Conservation (phyloP, 2,113 vertebrate species). For the Nesoenas mayeri region DNA sequence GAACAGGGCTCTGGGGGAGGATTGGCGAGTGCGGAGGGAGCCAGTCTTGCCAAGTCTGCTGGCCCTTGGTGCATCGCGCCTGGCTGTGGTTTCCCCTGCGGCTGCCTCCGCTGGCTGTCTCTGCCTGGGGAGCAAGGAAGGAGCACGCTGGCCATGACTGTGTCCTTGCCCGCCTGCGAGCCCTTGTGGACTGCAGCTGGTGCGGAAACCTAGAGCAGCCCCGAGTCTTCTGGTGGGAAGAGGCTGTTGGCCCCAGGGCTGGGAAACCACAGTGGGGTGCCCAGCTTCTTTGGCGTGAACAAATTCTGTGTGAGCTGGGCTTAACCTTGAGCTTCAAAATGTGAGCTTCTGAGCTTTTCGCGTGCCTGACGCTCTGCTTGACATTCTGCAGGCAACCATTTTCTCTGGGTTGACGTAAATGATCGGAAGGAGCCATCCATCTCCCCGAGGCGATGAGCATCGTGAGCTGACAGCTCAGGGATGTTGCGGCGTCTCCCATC, state of each 20-base stretch:
- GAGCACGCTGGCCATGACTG: background rate
- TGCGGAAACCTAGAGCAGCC: background rate
- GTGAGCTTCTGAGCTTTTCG: background rate
- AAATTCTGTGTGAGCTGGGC: background rate
- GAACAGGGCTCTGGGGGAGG: rapidly evolving
- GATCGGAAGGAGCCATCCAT: background rate
- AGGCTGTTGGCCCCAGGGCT: background rate
- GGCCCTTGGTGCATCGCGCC: background rate
- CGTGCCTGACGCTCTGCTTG: background rate
- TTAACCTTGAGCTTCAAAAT: background rate
- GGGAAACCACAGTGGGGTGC: background rate
- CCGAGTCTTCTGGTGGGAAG: background rate
- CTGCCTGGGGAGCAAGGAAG: background rate
- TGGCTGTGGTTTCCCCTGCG: background rate
- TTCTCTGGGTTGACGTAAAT: background rate
- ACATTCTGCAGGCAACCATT: conserved; percentile 3
- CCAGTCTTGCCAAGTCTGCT: background rate
- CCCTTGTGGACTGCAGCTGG: background rate
- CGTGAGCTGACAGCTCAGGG: conserved; percentile 21
- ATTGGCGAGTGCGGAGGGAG: rapidly evolving
- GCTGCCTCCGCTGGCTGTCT: background rate
- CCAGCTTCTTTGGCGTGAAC: rapidly evolving
- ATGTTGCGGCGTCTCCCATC: background rate
- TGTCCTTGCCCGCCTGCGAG: background rate
- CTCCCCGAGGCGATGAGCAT: background rate